These are phyloP conservation scores for Choloepus hoffmanni DNA, from an alignment of 2,113 vertebrate species.

Conservation along the genomic window DNA sequence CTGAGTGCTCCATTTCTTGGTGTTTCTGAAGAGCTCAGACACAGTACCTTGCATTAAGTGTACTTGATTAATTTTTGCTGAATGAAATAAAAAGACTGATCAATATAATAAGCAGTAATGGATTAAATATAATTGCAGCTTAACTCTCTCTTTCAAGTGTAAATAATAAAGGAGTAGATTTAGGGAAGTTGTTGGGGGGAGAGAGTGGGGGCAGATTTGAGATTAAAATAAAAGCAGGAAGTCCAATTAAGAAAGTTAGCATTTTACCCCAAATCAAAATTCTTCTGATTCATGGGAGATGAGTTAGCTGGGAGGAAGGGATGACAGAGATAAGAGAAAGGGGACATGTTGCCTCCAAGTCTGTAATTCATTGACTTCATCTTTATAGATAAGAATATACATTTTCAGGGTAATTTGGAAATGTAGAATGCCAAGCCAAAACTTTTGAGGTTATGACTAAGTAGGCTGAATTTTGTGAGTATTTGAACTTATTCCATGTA, in stretches of 20 bases:
- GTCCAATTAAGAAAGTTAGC: neutral
- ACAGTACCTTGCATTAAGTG: neutral
- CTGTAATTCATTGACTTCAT: constrained; percentile 26
- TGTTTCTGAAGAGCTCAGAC: neutral
- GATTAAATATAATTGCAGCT: constrained; percentile 7
- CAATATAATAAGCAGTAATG: neutral
- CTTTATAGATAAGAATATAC: neutral
- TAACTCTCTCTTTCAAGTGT: constrained; percentile 9
- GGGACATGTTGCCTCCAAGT: neutral
- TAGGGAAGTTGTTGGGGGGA: constrained; percentile 8
- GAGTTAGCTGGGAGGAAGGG: neutral
- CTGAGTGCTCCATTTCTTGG: neutral
- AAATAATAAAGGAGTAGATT: constrained; percentile 28
- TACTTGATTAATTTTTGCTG: neutral
- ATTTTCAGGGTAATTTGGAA: constrained; percentile 26
- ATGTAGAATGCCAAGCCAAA: neutral
- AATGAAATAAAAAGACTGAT: constrained; percentile 46
- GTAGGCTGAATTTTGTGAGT: neutral
- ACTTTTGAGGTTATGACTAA: constrained; percentile 32
- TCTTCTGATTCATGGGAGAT: neutral
- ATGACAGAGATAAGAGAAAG: neutral
- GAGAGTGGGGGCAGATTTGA: neutral
- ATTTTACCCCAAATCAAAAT: constrained; percentile 42
- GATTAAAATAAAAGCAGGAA: constrained; percentile 52
- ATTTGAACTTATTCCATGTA: neutral